Evolutionary conservation across 2,797 vertebrate genomes (phyloP), one percentile per base, ranked within the genome.

Genomic region (Xenopus petersii): DNA sequence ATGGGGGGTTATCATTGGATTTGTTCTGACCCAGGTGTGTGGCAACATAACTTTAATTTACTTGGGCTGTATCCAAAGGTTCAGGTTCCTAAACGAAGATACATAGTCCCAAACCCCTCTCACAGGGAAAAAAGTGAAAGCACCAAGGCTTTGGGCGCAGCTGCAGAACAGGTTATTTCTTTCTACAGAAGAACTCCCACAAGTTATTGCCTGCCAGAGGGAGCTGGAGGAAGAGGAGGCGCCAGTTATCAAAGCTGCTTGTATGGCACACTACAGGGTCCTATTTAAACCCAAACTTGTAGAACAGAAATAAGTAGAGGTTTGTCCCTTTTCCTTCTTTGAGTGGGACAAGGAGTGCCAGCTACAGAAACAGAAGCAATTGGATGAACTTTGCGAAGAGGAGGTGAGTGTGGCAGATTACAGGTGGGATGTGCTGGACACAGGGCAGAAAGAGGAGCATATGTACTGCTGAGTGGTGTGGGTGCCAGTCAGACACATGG

Each of bases 271-370:
- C 71, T 96, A 89, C 8, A 94, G 93, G 15, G 85, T 97, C 0
- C 95, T 95, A 9, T 98, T 96, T 86, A 94, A 95, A 67, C 95
- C 95, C 0, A 93, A 88, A 60, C 81, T 91, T 4, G 85, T 87
- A 0, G 93, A 93, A 62, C 86, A 91, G 71, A 93, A 87, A 78
- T 87, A 88, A 0, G 87, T 96, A 55, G 94, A 96, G 71, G 60
- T 94, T 13, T 95, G 94, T 30, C 95, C 98, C 1, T 98, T 99
- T 86, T 98, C 96, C 12, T 99, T 99, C 0, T 94, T 95, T 42
- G 90, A 94, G 48, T 89, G 95, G 1, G 95, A 98, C 67, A 92
- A 81, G 49, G 94, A 95, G 60, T 84, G 90, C 61, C 93, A 86
- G 51, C 85, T 89, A 1, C 87, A 94, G 47, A 98, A 94, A 61